Evolutionary conservation across 2,113 vertebrate species (phyloP), one percentile per base, ranked within the genome.

Genomic region (Acanthochromis polyacanthus): DNA sequence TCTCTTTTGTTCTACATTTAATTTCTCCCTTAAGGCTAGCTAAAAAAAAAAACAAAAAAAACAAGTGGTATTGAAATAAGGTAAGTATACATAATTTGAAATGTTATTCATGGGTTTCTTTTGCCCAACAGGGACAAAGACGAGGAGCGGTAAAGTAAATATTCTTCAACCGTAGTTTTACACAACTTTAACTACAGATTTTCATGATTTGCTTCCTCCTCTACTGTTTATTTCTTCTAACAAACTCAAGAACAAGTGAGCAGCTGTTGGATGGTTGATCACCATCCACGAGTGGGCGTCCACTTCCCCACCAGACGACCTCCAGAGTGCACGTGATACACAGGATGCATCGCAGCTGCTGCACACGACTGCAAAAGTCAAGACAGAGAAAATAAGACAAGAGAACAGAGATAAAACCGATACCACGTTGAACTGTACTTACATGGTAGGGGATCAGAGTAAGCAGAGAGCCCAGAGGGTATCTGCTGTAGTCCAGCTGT

Each of bases 401-500:
- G 16, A 63, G 4, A 3, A 48, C 0, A 23, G 19, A 4, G 9
- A n/a, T 36, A 14, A 48, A 51, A 46, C 17, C 1, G 17, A 40
- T 1, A 17, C 14, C 3, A 69, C 4, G 59, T 3, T 3, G 15
- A 36, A 38, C 10, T 17, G 9, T 36, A 94, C 96, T 94, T 43
- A 97, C 96, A 0, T 97, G 96, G 80, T 93, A 95, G 0, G 96
- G 96, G 65, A 97, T 93, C 62, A 97, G 82, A 0, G 64, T 88
- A 66, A 97, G 74, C 71, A 89, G 72, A 45, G 83, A 91, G 10
- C 96, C 96, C 72, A 96, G n/a, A 0, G 96, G 96, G 84, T 94
- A 96, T 20, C 66, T 81, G 80, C 63, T 84, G 20, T 94, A 96
- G 4, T 96, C 95, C 82, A 97, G 19, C n/a, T 5, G 20, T 1